phyloP scores from a whole-genome alignment of 2,113 vertebrate genomes.

The Dipodomys spectabilis region DNA sequence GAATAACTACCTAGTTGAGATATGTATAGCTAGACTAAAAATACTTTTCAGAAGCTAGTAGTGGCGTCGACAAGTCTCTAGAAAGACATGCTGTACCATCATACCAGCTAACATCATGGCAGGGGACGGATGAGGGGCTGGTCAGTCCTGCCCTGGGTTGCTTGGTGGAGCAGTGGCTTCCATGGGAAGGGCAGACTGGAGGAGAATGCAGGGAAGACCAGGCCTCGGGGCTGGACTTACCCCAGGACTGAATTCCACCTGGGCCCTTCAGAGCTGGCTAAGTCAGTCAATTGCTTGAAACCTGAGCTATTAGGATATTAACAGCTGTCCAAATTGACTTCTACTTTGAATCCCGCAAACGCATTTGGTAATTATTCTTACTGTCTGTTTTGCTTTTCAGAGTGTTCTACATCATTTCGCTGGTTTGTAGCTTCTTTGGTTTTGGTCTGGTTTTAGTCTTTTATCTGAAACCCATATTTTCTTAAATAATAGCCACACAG shows the following conservation, averaged over 20 bases:
- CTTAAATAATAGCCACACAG: background rate
- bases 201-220: background rate
- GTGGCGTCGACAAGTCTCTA: background rate
- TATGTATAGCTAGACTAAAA: too few relatives aligned
- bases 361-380: background rate
- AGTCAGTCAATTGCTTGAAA: background rate
- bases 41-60: background rate
- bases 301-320: background rate
- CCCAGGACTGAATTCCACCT: background rate
- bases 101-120: background rate
- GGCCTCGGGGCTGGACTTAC: accelerated
- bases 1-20: background rate
- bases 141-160: too few relatives aligned
- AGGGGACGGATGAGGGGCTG: too few relatives aligned
- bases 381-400: background rate
- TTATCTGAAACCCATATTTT: background rate
- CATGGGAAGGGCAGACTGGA: background rate
- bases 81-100: background rate
- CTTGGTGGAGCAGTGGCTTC: background rate
- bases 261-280: background rate
- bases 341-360: background rate
- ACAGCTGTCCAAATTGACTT: background rate
- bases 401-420: background rate
- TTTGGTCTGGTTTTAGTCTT: background rate
- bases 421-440: too few relatives aligned